These are phyloP conservation scores for Aphaenogaster ashmeadi DNA, from an alignment of 1,140 invertebrate genomes.

Conservation along the genomic window DNA sequence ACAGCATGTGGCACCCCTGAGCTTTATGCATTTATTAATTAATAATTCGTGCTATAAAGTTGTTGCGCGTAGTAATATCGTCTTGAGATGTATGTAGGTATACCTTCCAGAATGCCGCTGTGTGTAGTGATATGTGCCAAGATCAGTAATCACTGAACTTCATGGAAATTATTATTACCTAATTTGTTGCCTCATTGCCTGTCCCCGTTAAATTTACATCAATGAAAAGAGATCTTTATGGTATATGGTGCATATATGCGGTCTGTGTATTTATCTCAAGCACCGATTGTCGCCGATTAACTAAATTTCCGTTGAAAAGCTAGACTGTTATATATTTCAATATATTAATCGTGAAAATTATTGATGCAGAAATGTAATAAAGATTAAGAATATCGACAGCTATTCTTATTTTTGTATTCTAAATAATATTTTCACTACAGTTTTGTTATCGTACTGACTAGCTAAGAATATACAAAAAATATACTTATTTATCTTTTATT, in stretches of 20 bases:
- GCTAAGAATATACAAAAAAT: not conserved
- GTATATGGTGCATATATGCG: not conserved
- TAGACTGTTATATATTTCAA: too few species aligned
- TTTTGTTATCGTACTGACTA: not conserved
- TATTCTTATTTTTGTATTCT: too few species aligned
- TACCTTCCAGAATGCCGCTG: not conserved
- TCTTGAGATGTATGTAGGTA: not conserved
- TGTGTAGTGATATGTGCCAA: not conserved
- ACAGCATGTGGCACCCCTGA: not conserved
- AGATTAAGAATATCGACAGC: not conserved
- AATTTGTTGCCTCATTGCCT: conserved; percentile 8
- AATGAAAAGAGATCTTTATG: not conserved
- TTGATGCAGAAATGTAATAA: not conserved
- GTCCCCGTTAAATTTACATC: not conserved
- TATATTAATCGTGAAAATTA: not conserved
- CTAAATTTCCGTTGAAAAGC: not conserved
- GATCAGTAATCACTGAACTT: conserved; percentile 25
- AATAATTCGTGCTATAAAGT: conserved; percentile 20
- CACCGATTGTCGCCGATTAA: not conserved
- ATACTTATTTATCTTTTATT: not conserved
- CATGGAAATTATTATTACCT: conserved; percentile 3
- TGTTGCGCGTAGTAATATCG: not conserved
- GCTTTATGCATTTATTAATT: conserved; percentile 34
- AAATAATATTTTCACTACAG: too few species aligned
- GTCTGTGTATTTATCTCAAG: too few species aligned